Conservation (phyloP, 30 jellyfish, hydroid and myxozoan genomes). For the Rhopilema esculentum region DNA sequence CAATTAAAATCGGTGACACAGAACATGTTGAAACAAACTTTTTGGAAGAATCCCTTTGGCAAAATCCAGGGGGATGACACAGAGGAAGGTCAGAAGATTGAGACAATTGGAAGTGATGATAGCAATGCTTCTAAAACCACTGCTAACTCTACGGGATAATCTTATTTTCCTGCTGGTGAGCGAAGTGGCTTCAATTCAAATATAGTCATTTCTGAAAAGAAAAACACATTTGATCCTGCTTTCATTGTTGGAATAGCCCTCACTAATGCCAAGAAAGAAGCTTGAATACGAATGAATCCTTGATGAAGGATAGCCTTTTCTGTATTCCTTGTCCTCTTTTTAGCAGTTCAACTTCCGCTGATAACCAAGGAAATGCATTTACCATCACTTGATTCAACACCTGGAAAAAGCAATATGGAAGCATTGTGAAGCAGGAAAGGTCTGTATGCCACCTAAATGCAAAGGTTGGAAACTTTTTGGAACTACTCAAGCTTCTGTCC, state of each 20-base stretch:
- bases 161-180: slow-evolving; percentile 44
- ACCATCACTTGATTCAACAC: slow-evolving; percentile 53
- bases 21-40: slow-evolving; percentile 35
- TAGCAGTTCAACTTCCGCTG: slow-evolving; percentile 46
- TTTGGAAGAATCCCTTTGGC: slow-evolving; percentile 28
- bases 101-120: slow-evolving; percentile 37
- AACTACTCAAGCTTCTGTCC: slow-evolving; percentile 56
- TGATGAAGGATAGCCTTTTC: slow-evolving; percentile 56
- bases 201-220: slow-evolving; percentile 36
- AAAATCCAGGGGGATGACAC: slow-evolving; percentile 35
- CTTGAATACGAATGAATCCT: slow-evolving; percentile 32
- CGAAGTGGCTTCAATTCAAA: slow-evolving; percentile 47
- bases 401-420: slow-evolving; percentile 73
- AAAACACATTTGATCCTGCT: slow-evolving; percentile 60
- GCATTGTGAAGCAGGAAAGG: slow-evolving; percentile 67
- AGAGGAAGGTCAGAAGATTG: slow-evolving; percentile 59
- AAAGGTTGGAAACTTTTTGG: slow-evolving; percentile 72
- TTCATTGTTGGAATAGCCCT: slow-evolving; percentile 53
- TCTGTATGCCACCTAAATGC: slow-evolving; percentile 60
- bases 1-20: slow-evolving; percentile 25
- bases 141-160: slow-evolving; percentile 42
- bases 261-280: slow-evolving; percentile 60
- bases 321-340: slow-evolving; percentile 51
- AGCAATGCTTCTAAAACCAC: slow-evolving; percentile 49
- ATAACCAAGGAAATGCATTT: slow-evolving; percentile 60